These are phyloP conservation scores for Psettodes erumei DNA, from an alignment of 2,113 vertebrate species.

Conservation along the genomic window DNA sequence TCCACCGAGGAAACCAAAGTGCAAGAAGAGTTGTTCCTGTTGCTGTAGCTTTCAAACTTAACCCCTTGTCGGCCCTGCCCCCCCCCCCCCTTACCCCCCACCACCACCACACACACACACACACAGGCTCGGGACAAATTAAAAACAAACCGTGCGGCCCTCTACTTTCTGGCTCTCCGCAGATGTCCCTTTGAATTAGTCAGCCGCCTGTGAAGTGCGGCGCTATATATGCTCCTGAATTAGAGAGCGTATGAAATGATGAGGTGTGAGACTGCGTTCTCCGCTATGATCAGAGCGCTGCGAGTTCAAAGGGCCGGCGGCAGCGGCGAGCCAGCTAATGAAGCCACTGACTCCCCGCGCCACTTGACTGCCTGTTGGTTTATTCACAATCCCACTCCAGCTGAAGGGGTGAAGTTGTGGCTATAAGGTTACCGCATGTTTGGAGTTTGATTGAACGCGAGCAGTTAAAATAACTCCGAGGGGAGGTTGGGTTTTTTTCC, in stretches of 20 bases:
- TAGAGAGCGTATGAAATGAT: slow-evolving; percentile 79
- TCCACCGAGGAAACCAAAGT: slow-evolving; percentile 76
- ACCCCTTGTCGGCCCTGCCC: slow-evolving; percentile 55
- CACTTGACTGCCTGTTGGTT: slow-evolving; percentile 75
- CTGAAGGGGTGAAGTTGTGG: slow-evolving; percentile 79
- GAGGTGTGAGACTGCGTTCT: slow-evolving; percentile 80
- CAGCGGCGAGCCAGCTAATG: slow-evolving; percentile 77
- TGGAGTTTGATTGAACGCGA: slow-evolving; percentile 42
- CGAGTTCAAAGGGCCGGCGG: slow-evolving; percentile 80
- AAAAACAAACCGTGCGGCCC: slow-evolving; percentile 61
- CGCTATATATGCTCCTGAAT: slow-evolving; percentile 76
- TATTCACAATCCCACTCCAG: slow-evolving; percentile 71
- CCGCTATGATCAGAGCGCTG: slow-evolving; percentile 81
- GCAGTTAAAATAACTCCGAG: slow-evolving; percentile 54
- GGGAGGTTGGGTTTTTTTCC: slow-evolving; percentile 51
- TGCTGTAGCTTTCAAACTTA: slow-evolving; percentile 64
- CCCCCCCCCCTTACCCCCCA: slow-evolving; percentile 29
- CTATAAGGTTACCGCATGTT: slow-evolving; percentile 78
- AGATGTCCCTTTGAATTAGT: slow-evolving; percentile 68
- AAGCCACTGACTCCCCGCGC: slow-evolving; percentile 72
- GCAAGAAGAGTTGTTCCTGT: slow-evolving; percentile 75
- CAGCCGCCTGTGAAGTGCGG: slow-evolving; percentile 64
- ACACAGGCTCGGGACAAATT: slow-evolving; percentile 54
- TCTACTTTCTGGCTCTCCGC: slow-evolving; percentile 58
- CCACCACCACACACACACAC: background rate